Conservation (phyloP, 1,140 invertebrate species). For the Acyrthosiphon pisum region DNA sequence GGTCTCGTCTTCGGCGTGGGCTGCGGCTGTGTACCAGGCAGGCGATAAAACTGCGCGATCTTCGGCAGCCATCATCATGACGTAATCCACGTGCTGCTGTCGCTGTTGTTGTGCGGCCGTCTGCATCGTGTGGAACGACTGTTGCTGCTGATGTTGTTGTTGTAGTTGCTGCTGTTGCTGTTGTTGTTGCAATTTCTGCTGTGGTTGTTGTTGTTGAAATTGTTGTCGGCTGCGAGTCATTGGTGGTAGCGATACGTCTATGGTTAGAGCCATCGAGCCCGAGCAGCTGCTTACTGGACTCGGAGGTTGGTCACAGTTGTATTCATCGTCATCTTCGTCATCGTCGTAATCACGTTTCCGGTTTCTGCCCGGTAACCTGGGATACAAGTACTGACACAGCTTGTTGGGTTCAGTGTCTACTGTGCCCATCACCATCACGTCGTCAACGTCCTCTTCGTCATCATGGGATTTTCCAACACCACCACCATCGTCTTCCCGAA, state of each 20-base stretch:
- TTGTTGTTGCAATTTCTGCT: background rate
- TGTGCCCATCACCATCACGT: conserved; percentile 11
- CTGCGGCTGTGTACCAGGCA: conserved; percentile 64
- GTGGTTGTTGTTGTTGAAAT: background rate
- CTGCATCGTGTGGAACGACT: conserved; percentile 43
- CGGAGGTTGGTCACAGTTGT: conserved; percentile 58
- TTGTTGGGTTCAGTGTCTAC: conserved; percentile 58
- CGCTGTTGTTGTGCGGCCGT: background rate
- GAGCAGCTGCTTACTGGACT: conserved; percentile 61
- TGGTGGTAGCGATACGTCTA: conserved; percentile 58
- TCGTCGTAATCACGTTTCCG: background rate
- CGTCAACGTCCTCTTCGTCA: background rate
- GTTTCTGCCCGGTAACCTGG: conserved; percentile 44
- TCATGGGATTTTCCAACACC: background rate
- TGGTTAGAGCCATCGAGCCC: conserved; percentile 58
- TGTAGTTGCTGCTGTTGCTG: background rate
- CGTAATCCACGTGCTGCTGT: background rate
- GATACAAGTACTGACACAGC: conserved; percentile 60
- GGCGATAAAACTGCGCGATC: conserved; percentile 59
- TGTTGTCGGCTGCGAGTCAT: background rate
- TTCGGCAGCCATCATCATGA: conserved; percentile 60
- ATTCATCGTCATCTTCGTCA: conserved; percentile 41
- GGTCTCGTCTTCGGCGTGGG: conserved; percentile 60
- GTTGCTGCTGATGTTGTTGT: background rate
- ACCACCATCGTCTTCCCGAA: background rate